Base-by-base conservation (phyloP, 2,888 invertebrate genomes). In the Podabrus alpinus region DNA sequence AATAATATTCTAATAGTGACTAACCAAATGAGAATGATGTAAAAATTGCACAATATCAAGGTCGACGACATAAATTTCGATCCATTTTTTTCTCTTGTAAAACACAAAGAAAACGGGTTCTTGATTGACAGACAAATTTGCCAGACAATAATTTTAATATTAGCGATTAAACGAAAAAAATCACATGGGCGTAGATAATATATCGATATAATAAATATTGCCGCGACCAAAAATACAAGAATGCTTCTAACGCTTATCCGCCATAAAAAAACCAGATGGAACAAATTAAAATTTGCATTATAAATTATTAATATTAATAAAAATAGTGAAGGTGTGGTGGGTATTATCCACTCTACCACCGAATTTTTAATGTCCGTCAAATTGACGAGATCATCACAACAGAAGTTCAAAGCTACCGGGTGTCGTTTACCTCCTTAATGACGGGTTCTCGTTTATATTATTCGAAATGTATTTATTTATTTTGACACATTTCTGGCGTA, bases 21-120 rank as follows among this genome's bases (percentile, higher is more conserved):
- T 64, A 64, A 64, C 62, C n/a, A 64, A n/a, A 64, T 45, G 7
- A 45, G 19, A 64, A 19, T 64, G 62, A 64, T 64, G 62, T 64
- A 64, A 64, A 64, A 64, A 64, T 64, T 64, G 62, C 62, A 64
- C 62, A 64, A 64, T 64, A 64, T 64, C 62, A 64, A 64, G 62
- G 62, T 64, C 62, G 19, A 19, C 62, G 62, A 64, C 62, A 21
- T 16, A 21, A 21, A 64, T 64, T 64, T 64, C 62, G 62, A 64
- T 64, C 62, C 17, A 19, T 64, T 64, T 64, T 61, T 64, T 64
- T 64, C 16, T n/a, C 62, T 2, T 19, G 62, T 19, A 21, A n/a
- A 61, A 64, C 62, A 64, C 62, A 64, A 64, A 64, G 62, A 9
- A 64, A 64, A n/a, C 62, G 62, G n/a, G 62, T 64, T 19, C 19